These are phyloP conservation scores for Schizotus pectinicornis DNA, from an alignment of 2,888 invertebrate species.

Conservation along the genomic window DNA sequence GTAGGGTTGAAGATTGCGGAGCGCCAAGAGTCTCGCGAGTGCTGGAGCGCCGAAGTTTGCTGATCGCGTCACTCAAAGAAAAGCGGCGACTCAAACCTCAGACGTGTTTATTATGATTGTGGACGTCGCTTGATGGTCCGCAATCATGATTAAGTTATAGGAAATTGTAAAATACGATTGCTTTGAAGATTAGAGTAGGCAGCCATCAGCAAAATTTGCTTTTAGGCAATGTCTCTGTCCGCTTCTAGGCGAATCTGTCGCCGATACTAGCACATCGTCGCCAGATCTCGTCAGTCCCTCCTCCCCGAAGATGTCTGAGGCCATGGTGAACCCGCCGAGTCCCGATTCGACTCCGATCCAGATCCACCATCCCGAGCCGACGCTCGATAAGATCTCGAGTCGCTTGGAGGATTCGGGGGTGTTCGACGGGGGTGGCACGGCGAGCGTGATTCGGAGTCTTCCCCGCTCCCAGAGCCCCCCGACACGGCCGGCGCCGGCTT, in stretches of 20 bases:
- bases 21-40: no score
- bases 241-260: slow-evolving; percentile 85
- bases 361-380: slow-evolving; percentile 58
- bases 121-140: not conserved
- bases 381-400: slow-evolving; percentile 60
- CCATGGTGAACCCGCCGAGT: slow-evolving; percentile 65
- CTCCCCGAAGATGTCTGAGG: slow-evolving; percentile 79
- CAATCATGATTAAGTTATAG: slow-evolving; percentile 12
- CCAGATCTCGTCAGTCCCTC: slow-evolving; percentile 84
- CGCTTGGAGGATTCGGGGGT: slow-evolving; percentile 63
- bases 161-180: slow-evolving; percentile 9
- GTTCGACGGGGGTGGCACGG: slow-evolving; percentile 60
- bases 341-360: slow-evolving; percentile 65
- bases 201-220: slow-evolving; percentile 54
- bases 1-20: no score
- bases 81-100: not conserved
- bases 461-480: slow-evolving; percentile 56
- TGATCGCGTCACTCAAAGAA: not conserved
- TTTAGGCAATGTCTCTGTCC: slow-evolving; percentile 60
- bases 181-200: slow-evolving; percentile 49
- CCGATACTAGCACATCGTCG: slow-evolving; percentile 91
- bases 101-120: slow-evolving; percentile 10
- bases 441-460: slow-evolving; percentile 53
- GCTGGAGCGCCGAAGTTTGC: no score
- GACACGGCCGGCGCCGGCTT: slow-evolving; percentile 49